These are phyloP conservation scores for Andinoacara biseriatus DNA, from an alignment of 2,113 vertebrate species.

Conservation along the genomic window DNA sequence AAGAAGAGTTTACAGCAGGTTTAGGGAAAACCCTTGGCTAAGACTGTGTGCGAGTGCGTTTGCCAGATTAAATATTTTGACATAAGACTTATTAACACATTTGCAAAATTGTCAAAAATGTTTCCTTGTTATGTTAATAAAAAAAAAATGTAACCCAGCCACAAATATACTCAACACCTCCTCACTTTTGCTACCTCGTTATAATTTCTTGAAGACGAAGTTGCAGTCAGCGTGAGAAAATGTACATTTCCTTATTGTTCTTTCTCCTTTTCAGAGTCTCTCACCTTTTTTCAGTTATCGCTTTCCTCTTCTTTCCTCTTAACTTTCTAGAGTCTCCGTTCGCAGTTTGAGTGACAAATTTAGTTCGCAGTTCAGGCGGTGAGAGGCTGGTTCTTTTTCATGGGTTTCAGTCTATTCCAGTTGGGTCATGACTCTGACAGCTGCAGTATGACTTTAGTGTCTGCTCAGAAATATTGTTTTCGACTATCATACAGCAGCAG, in stretches of 20 bases:
- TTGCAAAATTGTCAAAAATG: not conserved
- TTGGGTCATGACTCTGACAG: constrained; percentile 58
- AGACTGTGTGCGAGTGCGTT: too few species aligned
- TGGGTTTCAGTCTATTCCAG: constrained; percentile 49
- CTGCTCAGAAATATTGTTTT: constrained; percentile 28
- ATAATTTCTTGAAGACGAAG: not conserved
- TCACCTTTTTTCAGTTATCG: constrained; percentile 5
- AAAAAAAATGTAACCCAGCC: not conserved
- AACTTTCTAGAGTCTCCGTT: constrained; percentile 24
- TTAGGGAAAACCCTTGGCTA: not conserved
- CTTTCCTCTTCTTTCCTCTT: constrained; percentile 22
- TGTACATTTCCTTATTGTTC: not conserved
- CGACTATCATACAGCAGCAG: constrained; percentile 19
- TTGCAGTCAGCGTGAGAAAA: not conserved
- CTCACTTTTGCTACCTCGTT: not conserved
- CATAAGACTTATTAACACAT: not conserved
- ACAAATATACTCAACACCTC: not conserved
- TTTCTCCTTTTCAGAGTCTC: not conserved
- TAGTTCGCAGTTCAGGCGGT: constrained; percentile 47
- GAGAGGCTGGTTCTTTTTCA: constrained; percentile 53
- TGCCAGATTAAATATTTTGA: not conserved
- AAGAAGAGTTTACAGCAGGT: not conserved
- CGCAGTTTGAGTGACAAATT: constrained; percentile 63
- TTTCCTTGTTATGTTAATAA: not conserved
- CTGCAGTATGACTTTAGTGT: constrained; percentile 19